Evolutionary conservation across 2,797 vertebrate species (phyloP), one percentile per base, ranked within the genome.

Genomic region (Scarus forsteni): DNA sequence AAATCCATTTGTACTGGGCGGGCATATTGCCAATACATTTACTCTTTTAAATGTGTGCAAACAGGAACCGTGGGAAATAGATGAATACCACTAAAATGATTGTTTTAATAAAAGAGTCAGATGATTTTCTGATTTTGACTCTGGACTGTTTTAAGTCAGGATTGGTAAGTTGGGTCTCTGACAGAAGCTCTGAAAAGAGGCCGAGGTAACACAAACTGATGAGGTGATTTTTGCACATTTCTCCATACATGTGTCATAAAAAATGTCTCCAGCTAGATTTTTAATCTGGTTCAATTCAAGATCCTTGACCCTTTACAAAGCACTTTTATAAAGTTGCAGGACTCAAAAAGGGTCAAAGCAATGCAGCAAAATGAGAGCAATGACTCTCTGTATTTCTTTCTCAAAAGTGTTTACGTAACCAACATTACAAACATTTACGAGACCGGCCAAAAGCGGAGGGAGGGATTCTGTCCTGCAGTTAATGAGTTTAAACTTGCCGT

Each of bases 1-100:
- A 80, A 66, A 56, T 59, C 0, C 1, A 51, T 80, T 73, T 70
- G 55, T 79, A 68, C 49, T 34, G 2, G 11, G 11, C 64, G 77
- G 54, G 49, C 40, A 70, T 46, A 52, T 71, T 19, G 46, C 55
- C 58, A 19, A 36, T 39, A 53, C 27, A 35, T 18, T 53, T 50
- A 55, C 13, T 18, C 39, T 65, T 46, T 40, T 35, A n/a, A 18
- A 53, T 65, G n/a, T 58, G 36, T 45, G 16, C 39, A 69, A 75
- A 69, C 19, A 46, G 6, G 12, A 79, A 73, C 69, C 66, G 49
- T 40, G n/a, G 16, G 71, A 65, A 61, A 79, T 6, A 1, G 39
- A 61, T 49, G n/a, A 67, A 54, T 71, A 70, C 54, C 34, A 45
- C 64, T 65, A 49, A 39, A 48, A 61, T 7, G 3, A 42, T 52